Base-by-base conservation (phyloP, 2,797 vertebrate species). In the Pipistrellus kuhlii region DNA sequence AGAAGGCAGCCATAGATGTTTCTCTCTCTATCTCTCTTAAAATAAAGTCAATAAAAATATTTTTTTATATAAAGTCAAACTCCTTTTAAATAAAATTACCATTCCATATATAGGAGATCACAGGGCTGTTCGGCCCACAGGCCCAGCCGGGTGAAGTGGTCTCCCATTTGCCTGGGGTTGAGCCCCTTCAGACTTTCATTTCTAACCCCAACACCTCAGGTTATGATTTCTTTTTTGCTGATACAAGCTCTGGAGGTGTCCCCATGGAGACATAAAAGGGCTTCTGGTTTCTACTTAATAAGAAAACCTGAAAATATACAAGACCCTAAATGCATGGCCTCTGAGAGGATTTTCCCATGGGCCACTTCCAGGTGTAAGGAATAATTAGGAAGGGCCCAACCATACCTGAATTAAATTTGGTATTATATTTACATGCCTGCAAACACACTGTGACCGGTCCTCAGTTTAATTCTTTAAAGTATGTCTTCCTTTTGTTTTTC, bases 281-380 rank as follows among this genome's bases (percentile, higher is more conserved):
- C 78, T 97, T 97, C 96, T 97, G 96, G 97, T 95, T 97, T 96
- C 90, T 88, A 93, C 95, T 97, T 97, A 97, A 97, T 97, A 97
- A 97, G 95, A 91, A 96, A 97, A 94, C 91, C 91, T 96, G 85
- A 97, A 97, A 96, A 96, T 97, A 97, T 97, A 95, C 88, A 96
- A 96, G 96, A 88, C 94, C 92, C 90, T 95, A 96, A 97, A 96
- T 96, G 57, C 92, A 72, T 73, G 66, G 91, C 94, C 94, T 94
- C 93, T 89, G 95, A 95, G 97, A 95, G 95, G 94, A 92, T 93
- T 96, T 84, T 94, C 96, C 95, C 97, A 90, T 76, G 96, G 93
- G 96, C 83, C 92, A 94, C 82, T 95, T 93, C 94, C 96, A 96
- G 95, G 97, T 97, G 92, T 97, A 93, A 95, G 81, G 92, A 96